Base-by-base conservation (phyloP, 2,113 vertebrate species). In the Rousettus leschenaultii region DNA sequence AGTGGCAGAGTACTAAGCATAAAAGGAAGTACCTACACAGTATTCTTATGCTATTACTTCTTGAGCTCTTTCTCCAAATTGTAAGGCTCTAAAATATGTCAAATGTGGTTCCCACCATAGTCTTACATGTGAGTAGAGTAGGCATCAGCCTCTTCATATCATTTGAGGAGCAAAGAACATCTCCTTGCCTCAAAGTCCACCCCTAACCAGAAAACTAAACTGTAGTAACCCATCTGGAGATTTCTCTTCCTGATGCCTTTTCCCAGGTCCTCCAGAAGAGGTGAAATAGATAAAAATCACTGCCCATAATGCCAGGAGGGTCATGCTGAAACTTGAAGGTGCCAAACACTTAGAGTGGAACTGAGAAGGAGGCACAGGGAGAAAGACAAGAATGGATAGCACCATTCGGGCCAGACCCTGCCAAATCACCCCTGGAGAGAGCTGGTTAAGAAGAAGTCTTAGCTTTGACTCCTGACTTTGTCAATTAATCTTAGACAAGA, bases 401-500 rank as follows among this genome's bases (percentile, higher is more conserved):
- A 22, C 6, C n/a, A 43, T 18, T 19, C 1, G 5, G 55, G 18
- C 43, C 55, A 89, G 48, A 92, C 18, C 87, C 79, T 73, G 70
- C 55, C 66, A 86, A 68, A 86, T 55, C 35, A 55, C 26, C 18
- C 78, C 48, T 45, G 45, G 21, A 82, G 68, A n/a, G 7, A 68
- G 26, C 8, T 86, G 57, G 18, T n/a, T 70, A 83, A 94, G 30
- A 59, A 26, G 57, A 30, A 80, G 33, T 40, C 24, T 92, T 71
- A 53, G 30, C 7, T 86, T 70, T 82, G 59, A 79, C 11, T 65
- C 35, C 43, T 84, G 33, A n/a, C 21, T 65, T 59, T 86, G 12
- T 66, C 91, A 85, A 30, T 84, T 85, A n/a, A 85, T 63, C n/a
- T 89, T 96, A 55, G 45, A 35, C 94, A 77, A n/a, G 24, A 48